Conservation (phyloP, 2,113 vertebrate genomes). For the Crotophaga sulcirostris region DNA sequence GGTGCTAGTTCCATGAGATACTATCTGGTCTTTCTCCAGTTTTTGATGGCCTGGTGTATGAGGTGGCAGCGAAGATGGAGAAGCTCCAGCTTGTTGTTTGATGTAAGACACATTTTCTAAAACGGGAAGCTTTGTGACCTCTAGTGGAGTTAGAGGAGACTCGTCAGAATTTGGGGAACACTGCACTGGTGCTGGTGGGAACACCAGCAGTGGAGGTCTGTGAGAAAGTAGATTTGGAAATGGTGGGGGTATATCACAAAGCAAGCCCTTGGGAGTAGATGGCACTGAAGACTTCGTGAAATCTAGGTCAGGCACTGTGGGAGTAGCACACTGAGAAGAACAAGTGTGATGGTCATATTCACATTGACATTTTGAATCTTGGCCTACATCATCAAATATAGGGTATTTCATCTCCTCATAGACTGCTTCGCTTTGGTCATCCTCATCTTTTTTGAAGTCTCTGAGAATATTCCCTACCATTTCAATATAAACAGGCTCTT, state of each 20-base stretch:
- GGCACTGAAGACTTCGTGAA: constrained; percentile 80
- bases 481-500: constrained; percentile 97
- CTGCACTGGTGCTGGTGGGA: constrained; percentile 90
- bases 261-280: constrained; percentile 84
- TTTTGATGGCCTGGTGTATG: constrained; percentile 83
- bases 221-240: constrained; percentile 95
- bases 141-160: constrained; percentile 93
- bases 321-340: constrained; percentile 91
- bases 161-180: constrained; percentile 96
- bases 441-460: constrained; percentile 86
- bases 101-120: constrained; percentile 86
- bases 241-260: constrained; percentile 92
- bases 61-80: constrained; percentile 81
- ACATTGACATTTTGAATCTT: constrained; percentile 78
- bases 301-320: constrained; percentile 91
- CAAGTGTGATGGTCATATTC: constrained; percentile 85
- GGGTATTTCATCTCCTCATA: constrained; percentile 99
- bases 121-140: constrained; percentile 89
- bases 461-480: constrained; percentile 94
- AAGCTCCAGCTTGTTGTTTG: constrained; percentile 81
- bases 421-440: constrained; percentile 91
- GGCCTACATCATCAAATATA: constrained; percentile 84
- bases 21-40: constrained; percentile 82
- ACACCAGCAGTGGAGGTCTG: constrained; percentile 90
- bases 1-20: constrained; percentile 79